Conservation (phyloP, 2,797 vertebrate species). For the Muraenolepis orangiensis region DNA sequence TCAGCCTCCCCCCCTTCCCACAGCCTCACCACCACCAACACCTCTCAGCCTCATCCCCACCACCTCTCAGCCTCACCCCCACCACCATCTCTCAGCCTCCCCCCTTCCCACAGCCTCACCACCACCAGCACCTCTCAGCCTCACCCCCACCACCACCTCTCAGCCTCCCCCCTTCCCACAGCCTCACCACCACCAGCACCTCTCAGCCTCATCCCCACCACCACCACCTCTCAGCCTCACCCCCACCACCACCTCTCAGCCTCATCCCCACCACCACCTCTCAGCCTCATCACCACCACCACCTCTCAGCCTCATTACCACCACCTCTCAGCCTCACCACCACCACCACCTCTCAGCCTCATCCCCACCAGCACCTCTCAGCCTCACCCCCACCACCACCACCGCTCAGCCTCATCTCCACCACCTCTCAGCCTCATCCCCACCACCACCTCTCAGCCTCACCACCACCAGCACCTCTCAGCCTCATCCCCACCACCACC, state of each 20-base stretch:
- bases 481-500: not conserved
- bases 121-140: no score
- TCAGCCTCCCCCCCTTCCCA: not conserved
- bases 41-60: no score
- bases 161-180: not conserved
- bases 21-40: not conserved
- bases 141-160: not conserved
- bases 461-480: not conserved
- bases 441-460: not conserved
- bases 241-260: not conserved
- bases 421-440: no score
- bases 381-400: not conserved
- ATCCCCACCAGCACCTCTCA: not conserved
- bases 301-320: not conserved
- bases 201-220: not conserved
- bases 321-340: no score
- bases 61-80: not conserved
- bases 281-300: not conserved
- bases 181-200: not conserved
- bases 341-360: not conserved
- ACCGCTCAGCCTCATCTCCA: not conserved
- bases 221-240: no score
- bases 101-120: not conserved
- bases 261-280: not conserved
- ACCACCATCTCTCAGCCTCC: not conserved